Conservation (phyloP, 2,113 vertebrate genomes). For the Platichthys stellatus region DNA sequence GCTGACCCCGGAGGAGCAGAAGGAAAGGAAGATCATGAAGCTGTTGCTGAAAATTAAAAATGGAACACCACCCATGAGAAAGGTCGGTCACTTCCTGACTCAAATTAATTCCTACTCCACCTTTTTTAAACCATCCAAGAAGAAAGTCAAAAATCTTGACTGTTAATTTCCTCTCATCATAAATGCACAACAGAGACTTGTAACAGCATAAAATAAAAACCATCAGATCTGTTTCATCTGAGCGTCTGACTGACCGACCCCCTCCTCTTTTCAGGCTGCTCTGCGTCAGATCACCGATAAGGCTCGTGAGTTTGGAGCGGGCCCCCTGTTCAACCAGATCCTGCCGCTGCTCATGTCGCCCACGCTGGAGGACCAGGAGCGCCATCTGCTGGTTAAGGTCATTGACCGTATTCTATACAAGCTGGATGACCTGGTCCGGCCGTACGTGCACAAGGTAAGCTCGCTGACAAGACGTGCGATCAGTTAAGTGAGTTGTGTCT, state of each 20-base stretch:
- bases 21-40: conserved; percentile 99
- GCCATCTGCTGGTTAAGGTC: conserved; percentile 98
- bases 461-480: rapidly evolving
- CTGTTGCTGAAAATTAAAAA: conserved; percentile 98
- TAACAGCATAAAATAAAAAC: too few relatives aligned
- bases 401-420: conserved; percentile 99
- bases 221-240: too few relatives aligned
- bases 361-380: conserved; percentile 97
- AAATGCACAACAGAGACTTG: too few relatives aligned
- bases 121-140: too few relatives aligned
- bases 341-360: conserved; percentile 97
- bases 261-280: conserved; percentile 84
- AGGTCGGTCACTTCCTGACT: conserved; percentile 78
- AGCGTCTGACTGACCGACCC: too few relatives aligned
- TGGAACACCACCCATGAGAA: conserved; percentile 98
- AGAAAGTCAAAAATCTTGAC: too few relatives aligned
- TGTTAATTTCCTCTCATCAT: too few relatives aligned
- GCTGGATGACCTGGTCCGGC: conserved; percentile 95
- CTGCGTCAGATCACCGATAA: conserved; percentile 98
- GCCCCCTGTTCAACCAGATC: conserved; percentile 97
- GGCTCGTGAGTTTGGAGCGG: conserved; percentile 97
- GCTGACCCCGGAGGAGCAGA: conserved; percentile 97
- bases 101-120: not conserved
- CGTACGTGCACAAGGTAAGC: conserved; percentile 96
- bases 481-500: not conserved